A percentile compares a stretch with the other conserved stretches of the same genome.
These are phyloP conservation scores for Drosophila fuyamai DNA, from an alignment of 1,140 invertebrate species.

Conservation along the genomic window DNA sequence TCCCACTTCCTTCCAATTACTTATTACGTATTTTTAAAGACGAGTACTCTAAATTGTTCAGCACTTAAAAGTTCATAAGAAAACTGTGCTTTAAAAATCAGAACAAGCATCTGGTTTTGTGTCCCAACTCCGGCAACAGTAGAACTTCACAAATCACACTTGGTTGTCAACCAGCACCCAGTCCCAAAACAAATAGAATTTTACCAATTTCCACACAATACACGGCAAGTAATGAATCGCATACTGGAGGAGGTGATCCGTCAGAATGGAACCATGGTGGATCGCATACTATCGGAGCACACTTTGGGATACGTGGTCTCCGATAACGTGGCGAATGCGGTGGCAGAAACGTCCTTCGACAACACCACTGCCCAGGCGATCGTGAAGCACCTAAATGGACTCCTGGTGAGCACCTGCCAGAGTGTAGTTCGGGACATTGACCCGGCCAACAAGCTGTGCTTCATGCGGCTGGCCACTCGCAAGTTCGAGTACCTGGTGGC, in stretches of 20 bases:
- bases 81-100: background rate
- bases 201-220: no score
- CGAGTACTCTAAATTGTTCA: no score
- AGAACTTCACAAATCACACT: background rate
- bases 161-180: background rate
- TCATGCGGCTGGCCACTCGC: slow-evolving; percentile 65
- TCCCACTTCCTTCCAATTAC: no score
- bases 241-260: slow-evolving; percentile 65
- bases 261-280: slow-evolving; percentile 41
- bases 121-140: background rate
- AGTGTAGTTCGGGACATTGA: slow-evolving; percentile 74
- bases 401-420: slow-evolving; percentile 52
- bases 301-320: slow-evolving; percentile 66
- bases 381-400: slow-evolving; percentile 62
- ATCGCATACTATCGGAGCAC: slow-evolving; percentile 68
- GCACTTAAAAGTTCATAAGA: no score
- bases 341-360: slow-evolving; percentile 70
- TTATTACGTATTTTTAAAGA: no score
- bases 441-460: slow-evolving; percentile 62
- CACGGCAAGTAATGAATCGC: slow-evolving; percentile 51
- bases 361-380: slow-evolving; percentile 74
- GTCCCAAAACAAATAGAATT: background rate
- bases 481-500: slow-evolving; percentile 78
- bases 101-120: background rate
- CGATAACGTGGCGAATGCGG: slow-evolving; percentile 58